Evolutionary conservation across 1,140 invertebrate genomes (phyloP).

Genomic region (Carposina sasakii): DNA sequence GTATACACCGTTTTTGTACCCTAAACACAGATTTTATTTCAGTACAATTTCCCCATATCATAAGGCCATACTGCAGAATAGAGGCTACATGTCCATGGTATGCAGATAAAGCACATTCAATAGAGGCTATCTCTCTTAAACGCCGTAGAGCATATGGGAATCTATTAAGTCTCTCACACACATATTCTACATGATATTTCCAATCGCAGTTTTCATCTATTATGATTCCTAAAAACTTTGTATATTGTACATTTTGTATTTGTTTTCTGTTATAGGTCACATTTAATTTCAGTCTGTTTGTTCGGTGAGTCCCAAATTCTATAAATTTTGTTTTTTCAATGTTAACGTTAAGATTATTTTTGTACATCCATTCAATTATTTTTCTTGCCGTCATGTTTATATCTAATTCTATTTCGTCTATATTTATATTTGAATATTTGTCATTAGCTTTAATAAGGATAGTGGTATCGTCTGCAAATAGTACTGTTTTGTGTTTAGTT

Average conservation of each 20-base stretch:
- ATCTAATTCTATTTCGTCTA: not conserved
- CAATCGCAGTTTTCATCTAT: not conserved
- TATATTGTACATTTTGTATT: conserved; percentile 44
- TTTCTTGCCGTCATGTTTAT: no score
- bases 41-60: not conserved
- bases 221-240: conserved; percentile 1
- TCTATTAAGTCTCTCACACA: not conserved
- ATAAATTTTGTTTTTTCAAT: conserved; percentile 1
- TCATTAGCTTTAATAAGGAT: not conserved
- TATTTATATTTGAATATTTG: no score
- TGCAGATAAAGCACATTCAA: not conserved
- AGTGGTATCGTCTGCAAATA: not conserved
- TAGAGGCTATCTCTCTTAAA: not conserved
- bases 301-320: not conserved
- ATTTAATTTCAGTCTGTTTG: conserved; percentile 18
- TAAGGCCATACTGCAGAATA: not conserved
- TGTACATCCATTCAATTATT: not conserved
- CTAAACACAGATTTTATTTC: not conserved
- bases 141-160: not conserved
- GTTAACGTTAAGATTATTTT: not conserved
- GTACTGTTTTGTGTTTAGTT: not conserved
- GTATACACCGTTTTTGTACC: not conserved
- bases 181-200: not conserved
- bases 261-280: conserved; percentile 11
- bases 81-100: conserved; percentile 2